Evolutionary conservation across 2,888 invertebrate species (phyloP).

Genomic region (Nudaria mundana): DNA sequence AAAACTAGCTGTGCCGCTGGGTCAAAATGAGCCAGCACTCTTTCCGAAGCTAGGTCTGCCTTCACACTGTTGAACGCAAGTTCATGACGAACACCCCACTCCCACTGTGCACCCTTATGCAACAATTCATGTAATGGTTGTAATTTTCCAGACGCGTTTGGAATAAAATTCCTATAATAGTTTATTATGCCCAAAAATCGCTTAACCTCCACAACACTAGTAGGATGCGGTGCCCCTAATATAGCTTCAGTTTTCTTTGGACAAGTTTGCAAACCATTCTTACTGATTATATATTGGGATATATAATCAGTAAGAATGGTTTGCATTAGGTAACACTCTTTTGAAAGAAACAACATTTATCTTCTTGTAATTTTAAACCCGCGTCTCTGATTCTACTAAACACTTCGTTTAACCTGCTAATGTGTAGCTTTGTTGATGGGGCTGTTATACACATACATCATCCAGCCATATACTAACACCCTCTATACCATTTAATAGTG

Average conservation of each 20-base stretch:
- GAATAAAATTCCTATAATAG: constrained; percentile 8
- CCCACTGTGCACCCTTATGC: constrained; percentile 5
- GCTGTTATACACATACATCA: constrained; percentile 4
- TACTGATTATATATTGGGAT: constrained; percentile 13
- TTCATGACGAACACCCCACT: constrained; percentile 10
- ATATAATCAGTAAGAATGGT: too few relatives aligned
- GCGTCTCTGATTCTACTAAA: background rate
- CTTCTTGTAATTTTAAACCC: background rate
- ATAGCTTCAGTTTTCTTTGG: constrained; percentile 7
- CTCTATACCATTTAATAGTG: constrained; percentile 25
- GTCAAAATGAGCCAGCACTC: constrained; percentile 20
- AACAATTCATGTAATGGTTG: constrained; percentile 2
- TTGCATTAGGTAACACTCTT: constrained; percentile 6
- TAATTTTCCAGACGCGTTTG: constrained; percentile 3
- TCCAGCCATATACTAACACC: constrained; percentile 10
- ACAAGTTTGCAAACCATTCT: constrained; percentile 6
- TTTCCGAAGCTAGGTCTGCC: constrained; percentile 13
- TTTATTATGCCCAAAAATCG: constrained; percentile 2
- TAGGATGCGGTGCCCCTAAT: constrained; percentile 1
- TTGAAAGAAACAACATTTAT: background rate
- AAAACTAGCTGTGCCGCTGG: constrained; percentile 1
- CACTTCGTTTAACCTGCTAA: background rate
- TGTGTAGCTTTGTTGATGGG: background rate
- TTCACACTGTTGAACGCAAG: constrained; percentile 5
- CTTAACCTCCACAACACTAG: constrained; percentile 1